phyloP scores from a whole-genome alignment of 2,113 vertebrate genomes.

The Hymenochirus boettgeri region DNA sequence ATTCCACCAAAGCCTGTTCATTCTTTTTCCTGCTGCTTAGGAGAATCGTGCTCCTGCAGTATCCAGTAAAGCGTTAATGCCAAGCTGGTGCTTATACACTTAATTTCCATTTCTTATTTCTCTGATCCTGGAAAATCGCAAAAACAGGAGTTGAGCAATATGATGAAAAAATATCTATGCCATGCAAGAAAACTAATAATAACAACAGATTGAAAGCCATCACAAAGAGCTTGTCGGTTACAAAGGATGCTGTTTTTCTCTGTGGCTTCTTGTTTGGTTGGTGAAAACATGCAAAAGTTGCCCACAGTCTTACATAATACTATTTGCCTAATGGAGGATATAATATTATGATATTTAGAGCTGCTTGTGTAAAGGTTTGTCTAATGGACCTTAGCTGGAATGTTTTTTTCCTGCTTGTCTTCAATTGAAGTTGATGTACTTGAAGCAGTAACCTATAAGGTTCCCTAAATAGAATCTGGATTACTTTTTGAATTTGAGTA shows the following conservation, averaged over 20 bases:
- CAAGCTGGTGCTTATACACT: background rate
- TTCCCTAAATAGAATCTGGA: too few relatives aligned
- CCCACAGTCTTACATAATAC: background rate
- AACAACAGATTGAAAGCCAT: background rate
- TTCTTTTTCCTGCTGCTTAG: slow-evolving; percentile 72
- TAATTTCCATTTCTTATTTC: background rate
- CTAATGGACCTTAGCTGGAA: too few relatives aligned
- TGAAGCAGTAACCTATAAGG: too few relatives aligned
- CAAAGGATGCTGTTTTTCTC: background rate
- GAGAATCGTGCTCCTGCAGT: slow-evolving; percentile 69
- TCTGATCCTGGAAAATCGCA: background rate
- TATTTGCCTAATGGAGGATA: background rate
- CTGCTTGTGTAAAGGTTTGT: too few relatives aligned
- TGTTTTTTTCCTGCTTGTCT: too few relatives aligned
- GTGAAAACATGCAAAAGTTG: too few relatives aligned
- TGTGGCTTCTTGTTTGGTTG: background rate
- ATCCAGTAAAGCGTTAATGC: slow-evolving; percentile 65
- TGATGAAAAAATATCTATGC: background rate
- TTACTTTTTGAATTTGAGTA: too few relatives aligned
- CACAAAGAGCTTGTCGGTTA: background rate
- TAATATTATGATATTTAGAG: too few relatives aligned
- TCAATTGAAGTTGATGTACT: too few relatives aligned
- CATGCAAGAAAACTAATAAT: background rate
- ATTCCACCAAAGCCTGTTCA: slow-evolving; percentile 87
- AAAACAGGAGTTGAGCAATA: background rate